Evolutionary conservation across 2,797 vertebrate genomes (phyloP).

Genomic region (Podarcis lilfordi): DNA sequence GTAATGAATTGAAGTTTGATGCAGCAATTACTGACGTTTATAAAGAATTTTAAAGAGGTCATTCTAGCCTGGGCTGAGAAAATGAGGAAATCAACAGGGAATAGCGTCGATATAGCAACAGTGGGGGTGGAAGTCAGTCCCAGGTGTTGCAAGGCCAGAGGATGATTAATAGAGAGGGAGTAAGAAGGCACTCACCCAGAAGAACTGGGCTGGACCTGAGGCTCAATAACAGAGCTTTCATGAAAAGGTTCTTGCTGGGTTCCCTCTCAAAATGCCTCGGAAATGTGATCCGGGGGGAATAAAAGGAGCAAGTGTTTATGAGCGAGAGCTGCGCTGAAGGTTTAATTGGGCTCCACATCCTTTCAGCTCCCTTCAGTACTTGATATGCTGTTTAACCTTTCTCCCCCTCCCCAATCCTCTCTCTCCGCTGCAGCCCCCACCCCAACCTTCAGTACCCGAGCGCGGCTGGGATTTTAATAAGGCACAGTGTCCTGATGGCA

Average conservation of each 20-base stretch:
- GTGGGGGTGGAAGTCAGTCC: constrained; percentile 85
- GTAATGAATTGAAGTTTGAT: constrained; percentile 93
- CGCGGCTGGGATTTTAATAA: constrained; percentile 78
- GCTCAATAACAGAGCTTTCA: constrained; percentile 72
- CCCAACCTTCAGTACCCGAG: constrained; percentile 62
- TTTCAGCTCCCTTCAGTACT: constrained; percentile 80
- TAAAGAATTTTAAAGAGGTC: constrained; percentile 94
- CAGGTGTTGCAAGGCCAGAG: constrained; percentile 82
- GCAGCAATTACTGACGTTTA: constrained; percentile 93
- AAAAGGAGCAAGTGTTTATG: constrained; percentile 77
- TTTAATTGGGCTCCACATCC: constrained; percentile 87
- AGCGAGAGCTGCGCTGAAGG: constrained; percentile 73
- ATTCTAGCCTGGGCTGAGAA: constrained; percentile 84
- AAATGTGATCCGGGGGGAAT: constrained; percentile 79
- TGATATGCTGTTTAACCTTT: constrained; percentile 88
- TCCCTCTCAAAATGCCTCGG: constrained; percentile 78
- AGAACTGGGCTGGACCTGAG: constrained; percentile 78
- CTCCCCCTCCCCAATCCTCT: constrained; percentile 55
- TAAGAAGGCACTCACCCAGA: constrained; percentile 79
- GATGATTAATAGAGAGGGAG: constrained; percentile 84
- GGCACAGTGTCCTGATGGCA: constrained; percentile 59
- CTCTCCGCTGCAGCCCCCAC: too few species aligned
- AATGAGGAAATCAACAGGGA: constrained; percentile 89
- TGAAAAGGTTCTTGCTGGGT: constrained; percentile 80
- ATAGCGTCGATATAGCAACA: constrained; percentile 88